Base-by-base conservation (phyloP, 2,797 vertebrate species). In the Poecile montanus region DNA sequence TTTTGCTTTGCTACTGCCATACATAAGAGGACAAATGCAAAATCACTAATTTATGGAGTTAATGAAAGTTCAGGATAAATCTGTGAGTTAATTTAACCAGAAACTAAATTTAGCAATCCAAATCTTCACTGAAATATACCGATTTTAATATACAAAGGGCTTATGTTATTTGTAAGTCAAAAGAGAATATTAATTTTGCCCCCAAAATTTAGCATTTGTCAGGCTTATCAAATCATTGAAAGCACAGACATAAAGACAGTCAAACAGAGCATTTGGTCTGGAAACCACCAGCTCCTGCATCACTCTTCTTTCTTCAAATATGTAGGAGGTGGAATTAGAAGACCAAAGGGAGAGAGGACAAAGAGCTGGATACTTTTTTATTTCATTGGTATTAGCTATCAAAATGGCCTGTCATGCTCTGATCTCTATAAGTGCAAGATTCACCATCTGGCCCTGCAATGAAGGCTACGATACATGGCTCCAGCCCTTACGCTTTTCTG, bases 281-380 rank as follows among this genome's bases (percentile, higher is more conserved):
- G 30, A 62, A 86, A 76, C 1, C 4, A 45, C 6, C 26, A 92
- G 12, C 21, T 83, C 26, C 42, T 67, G 45, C 8, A 40, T 26
- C 2, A 4, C 3, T 40, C 44, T 71, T 76, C 36, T 56, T 19
- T 38, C 71, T 77, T 71, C 19, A 10, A 20, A 1, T 14, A 18
- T 14, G 7, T 30, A 65, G 44, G 13, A 51, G 27, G 4, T 51
- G 18, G 34, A 66, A 57, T 38, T 51, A 71, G 13, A 61, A 53
- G 11, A 61, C 10, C 16, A 0, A 4, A 5, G 2, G 13, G 21
- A 61, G 34, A 73, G 50, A 58, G 8, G 18, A 48, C 13, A 9
- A 17, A 68, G 7, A 76, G 45, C 7, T 21, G 16, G 18, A 34
- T 45, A 53, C 1, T 29, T 66, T 47, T 51, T 50, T 50, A 21